Percentiles rank a stretch among this genome's conserved stretches.
Conservation (phyloP, 92 coral and sea anemone species). For the Hydrozoanthus gracilis region DNA sequence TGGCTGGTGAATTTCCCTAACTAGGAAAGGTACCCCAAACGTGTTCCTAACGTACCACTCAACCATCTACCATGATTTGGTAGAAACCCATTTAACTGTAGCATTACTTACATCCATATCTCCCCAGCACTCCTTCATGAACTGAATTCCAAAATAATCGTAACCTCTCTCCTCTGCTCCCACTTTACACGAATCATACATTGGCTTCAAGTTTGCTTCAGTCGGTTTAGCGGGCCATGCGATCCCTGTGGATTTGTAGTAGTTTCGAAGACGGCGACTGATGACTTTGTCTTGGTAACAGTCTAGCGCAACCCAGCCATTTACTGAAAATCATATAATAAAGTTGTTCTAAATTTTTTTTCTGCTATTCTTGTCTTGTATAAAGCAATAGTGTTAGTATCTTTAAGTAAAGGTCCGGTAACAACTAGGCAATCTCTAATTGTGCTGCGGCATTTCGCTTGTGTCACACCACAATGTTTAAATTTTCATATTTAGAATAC, state of each 20-base stretch:
- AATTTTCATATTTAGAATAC: no score
- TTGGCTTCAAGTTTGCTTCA: conserved; percentile 25
- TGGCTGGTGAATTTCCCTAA: not conserved
- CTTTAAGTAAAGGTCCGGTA: not conserved
- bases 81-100: not conserved
- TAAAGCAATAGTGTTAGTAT: not conserved
- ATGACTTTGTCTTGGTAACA: conserved; percentile 16
- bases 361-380: not conserved
- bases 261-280: conserved; percentile 24
- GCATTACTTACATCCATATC: conserved; percentile 16
- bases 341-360: not conserved
- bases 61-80: not conserved
- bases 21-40: not conserved
- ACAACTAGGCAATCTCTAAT: not conserved
- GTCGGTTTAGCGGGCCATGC: conserved; percentile 29
- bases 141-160: conserved; percentile 42
- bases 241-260: conserved; percentile 40
- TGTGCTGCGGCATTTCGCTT: not conserved
- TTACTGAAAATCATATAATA: not conserved
- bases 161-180: conserved; percentile 34
- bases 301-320: conserved; percentile 24
- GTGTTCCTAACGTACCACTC: not conserved
- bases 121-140: conserved; percentile 32
- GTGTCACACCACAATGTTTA: no score
- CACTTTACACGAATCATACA: conserved; percentile 44